Evolutionary conservation across 2,113 vertebrate species (phyloP).

Genomic region (Cairina moschata): DNA sequence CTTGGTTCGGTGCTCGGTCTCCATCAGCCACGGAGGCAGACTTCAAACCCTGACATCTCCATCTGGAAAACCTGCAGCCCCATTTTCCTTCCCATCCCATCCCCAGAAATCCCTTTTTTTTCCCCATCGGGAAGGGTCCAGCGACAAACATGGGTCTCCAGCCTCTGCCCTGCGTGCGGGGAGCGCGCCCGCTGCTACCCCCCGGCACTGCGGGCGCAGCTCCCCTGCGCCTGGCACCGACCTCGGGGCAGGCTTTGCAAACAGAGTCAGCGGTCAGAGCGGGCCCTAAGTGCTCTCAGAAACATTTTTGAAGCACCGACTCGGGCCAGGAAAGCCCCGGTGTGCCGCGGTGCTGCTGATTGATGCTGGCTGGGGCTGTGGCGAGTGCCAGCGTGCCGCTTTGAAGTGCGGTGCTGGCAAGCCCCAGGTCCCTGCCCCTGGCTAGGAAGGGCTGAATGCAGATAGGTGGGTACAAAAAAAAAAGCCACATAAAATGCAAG

Average conservation of each 20-base stretch:
- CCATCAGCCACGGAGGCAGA: accelerated
- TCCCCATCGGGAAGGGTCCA: constrained; percentile 3
- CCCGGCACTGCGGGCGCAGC: not conserved
- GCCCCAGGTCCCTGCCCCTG: not conserved
- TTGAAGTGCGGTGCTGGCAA: not conserved
- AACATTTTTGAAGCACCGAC: constrained; percentile 10
- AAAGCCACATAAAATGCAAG: not conserved
- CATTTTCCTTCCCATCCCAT: not conserved
- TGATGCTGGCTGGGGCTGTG: not conserved
- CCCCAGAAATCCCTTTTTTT: not conserved
- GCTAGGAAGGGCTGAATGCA: not conserved
- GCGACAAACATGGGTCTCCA: constrained; percentile 8
- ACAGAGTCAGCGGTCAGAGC: constrained; percentile 4
- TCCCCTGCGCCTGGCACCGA: not conserved
- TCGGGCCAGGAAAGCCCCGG: constrained; percentile 26
- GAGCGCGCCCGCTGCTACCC: constrained; percentile 10
- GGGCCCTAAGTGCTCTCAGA: not conserved
- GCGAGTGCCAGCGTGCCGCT: not conserved
- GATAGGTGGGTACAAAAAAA: not conserved
- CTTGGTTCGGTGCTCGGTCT: not conserved
- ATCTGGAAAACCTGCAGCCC: not conserved
- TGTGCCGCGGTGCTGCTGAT: not conserved
- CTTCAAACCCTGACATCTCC: not conserved
- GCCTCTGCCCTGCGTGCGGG: not conserved
- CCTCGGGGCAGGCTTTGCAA: constrained; percentile 48